Evolutionary conservation across 2,888 invertebrate genomes (phyloP).

Genomic region (Acleris cristana): DNA sequence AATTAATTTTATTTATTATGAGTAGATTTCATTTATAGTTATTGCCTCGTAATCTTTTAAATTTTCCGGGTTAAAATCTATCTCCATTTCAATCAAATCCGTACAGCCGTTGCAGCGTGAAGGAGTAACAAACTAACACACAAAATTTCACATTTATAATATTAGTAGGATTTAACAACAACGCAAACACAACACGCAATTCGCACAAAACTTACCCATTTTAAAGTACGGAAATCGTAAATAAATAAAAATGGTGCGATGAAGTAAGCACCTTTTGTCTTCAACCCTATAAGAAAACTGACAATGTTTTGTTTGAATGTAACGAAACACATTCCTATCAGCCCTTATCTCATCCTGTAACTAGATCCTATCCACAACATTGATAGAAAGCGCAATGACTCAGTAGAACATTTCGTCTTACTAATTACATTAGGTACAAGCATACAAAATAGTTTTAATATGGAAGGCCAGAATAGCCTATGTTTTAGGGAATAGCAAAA

Average conservation of each 20-base stretch:
- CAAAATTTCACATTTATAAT: too few relatives aligned
- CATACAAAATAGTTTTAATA: too few relatives aligned
- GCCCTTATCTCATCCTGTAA: conserved; percentile 36
- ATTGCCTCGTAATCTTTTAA: too few relatives aligned
- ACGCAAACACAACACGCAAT: too few relatives aligned
- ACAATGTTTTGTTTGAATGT: neutral
- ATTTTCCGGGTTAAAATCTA: too few relatives aligned
- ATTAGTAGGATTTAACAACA: neutral
- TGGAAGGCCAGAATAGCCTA: too few relatives aligned
- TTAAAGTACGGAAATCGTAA: neutral
- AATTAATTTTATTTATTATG: too few relatives aligned
- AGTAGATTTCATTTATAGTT: too few relatives aligned
- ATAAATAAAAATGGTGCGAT: neutral
- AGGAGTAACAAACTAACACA: neutral
- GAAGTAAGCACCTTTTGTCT: neutral
- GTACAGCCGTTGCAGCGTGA: neutral
- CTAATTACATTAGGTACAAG: too few relatives aligned
- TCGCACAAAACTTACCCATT: neutral
- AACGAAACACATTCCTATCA: conserved; percentile 34
- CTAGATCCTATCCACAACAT: neutral
- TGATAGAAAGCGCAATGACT: conserved; percentile 5
- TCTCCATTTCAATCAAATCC: neutral
- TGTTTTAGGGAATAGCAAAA: too few relatives aligned
- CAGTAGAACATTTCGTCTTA: neutral
- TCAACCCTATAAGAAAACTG: neutral